Evolutionary conservation across 2,797 vertebrate species (phyloP).

Genomic region (Spondyliosoma cantharus): DNA sequence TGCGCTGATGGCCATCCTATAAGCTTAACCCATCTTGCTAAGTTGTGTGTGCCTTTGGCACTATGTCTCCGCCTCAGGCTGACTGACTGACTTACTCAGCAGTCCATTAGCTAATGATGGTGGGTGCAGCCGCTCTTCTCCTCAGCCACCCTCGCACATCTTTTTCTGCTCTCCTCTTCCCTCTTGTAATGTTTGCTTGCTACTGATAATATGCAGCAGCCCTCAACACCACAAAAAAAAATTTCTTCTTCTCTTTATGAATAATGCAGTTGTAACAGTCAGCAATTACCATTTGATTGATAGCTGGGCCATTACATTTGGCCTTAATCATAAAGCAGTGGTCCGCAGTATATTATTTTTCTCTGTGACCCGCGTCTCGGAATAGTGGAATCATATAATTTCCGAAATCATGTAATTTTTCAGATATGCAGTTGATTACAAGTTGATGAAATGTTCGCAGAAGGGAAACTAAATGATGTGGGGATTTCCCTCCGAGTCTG

Average conservation of each 20-base stretch:
- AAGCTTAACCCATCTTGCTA: constrained; percentile 51
- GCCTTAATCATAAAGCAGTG: constrained; percentile 36
- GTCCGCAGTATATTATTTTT: constrained; percentile 40
- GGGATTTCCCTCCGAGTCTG: constrained; percentile 20
- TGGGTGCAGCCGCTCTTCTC: constrained; percentile 51
- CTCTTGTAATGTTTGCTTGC: constrained; percentile 26
- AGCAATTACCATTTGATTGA: constrained; percentile 44
- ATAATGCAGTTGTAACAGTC: constrained; percentile 16
- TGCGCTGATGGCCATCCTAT: constrained; percentile 49
- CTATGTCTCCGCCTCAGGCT: constrained; percentile 45
- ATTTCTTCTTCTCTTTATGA: constrained; percentile 19
- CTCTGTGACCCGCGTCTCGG: constrained; percentile 25
- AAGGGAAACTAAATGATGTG: constrained; percentile 14
- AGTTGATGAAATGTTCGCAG: constrained; percentile 39
- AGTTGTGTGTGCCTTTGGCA: constrained; percentile 66
- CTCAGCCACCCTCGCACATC: constrained; percentile 41
- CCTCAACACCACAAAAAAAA: constrained; percentile 28
- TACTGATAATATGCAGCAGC: constrained; percentile 45
- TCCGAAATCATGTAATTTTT: constrained; percentile 41
- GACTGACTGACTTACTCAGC: constrained; percentile 72
- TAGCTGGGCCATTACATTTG: constrained; percentile 36
- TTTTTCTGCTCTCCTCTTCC: constrained; percentile 45
- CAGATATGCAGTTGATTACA: constrained; percentile 43
- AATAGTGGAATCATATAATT: constrained; percentile 29
- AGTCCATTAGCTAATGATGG: constrained; percentile 83